Evolutionary conservation across 2,888 invertebrate genomes (phyloP).

Genomic region (Sialis fuliginosa): DNA sequence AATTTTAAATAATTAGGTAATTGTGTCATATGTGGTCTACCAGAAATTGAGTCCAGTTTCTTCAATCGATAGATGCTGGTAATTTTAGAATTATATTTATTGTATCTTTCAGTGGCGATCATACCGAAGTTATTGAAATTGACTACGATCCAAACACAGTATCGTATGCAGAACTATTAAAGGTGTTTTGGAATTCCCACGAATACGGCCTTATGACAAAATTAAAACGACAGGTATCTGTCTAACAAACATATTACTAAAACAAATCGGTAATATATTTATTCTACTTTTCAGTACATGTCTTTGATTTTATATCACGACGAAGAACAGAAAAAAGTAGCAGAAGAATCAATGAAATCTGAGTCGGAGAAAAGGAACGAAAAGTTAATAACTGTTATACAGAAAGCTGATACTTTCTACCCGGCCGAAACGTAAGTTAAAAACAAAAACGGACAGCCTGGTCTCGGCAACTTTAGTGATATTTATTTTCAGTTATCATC

Average conservation of each 20-base stretch:
- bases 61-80: too few species aligned
- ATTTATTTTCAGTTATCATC: slow-evolving; percentile 63
- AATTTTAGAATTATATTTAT: neutral
- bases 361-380: slow-evolving; percentile 32
- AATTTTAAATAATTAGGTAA: neutral
- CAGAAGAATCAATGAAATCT: slow-evolving; percentile 42
- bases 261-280: neutral
- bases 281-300: slow-evolving; percentile 50
- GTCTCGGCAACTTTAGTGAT: neutral
- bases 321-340: slow-evolving; percentile 62
- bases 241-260: neutral
- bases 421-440: slow-evolving; percentile 81
- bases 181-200: slow-evolving; percentile 85
- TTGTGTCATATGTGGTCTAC: too few species aligned
- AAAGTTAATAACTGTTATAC: slow-evolving; percentile 57
- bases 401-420: slow-evolving; percentile 66
- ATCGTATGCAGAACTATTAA: slow-evolving; percentile 57
- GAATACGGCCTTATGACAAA: slow-evolving; percentile 69
- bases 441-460: slow-evolving; percentile 3
- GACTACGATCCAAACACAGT: slow-evolving; percentile 72
- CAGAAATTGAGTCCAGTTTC: too few species aligned
- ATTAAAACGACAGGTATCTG: slow-evolving; percentile 59
- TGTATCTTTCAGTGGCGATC: slow-evolving; percentile 56
- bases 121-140: slow-evolving; percentile 85
- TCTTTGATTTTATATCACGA: slow-evolving; percentile 80